Evolutionary conservation across 2,797 vertebrate genomes (phyloP), one percentile per base, ranked within the genome.

Genomic region (Gallinago stenura): DNA sequence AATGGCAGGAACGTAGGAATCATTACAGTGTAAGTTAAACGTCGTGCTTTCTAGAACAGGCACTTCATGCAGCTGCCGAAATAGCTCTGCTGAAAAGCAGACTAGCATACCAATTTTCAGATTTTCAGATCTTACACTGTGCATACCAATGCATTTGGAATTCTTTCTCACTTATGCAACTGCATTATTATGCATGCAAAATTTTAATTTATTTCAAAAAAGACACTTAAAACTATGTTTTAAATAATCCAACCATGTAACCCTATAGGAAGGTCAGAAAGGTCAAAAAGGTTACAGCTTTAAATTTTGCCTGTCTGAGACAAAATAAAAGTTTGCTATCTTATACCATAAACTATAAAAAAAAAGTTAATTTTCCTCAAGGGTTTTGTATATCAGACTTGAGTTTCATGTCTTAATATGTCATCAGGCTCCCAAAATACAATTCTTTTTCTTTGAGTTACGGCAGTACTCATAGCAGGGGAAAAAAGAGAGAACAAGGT

Each of bases 1-100:
- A 94, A 96, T 83, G 81, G 75, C 39, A 92, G 45, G 79, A 94
- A 95, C 83, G 71, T 80, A 80, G 66, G 75, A 87, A 85, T 85
- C 68, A 87, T 80, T 87, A 90, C 56, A 79, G 31, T 82, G 56
- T 57, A 57, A 93, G 79, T 61, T 91, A 88, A 94, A 89, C 35
- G 37, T 20, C 43, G 10, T 86, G 37, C 84, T 95, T 95, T 92
- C 79, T 76, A 87, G 72, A 91, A 78, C 51, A 94, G 76, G 28
- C 50, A 51, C 57, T 93, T 86, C 73, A 66, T 65, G 76, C 75
- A 94, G 76, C 82, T 95, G 94, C 87, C 2, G 3, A 91, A 95
- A 91, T 81, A 91, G 71, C 72, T 95, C 53, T 61, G 54, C 53
- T 81, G 87, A 79, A 88, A 89, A 82, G 51, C 84, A 94, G 79